Conservation (phyloP, 2,888 invertebrate genomes). For the Trachelus iudaicus region DNA sequence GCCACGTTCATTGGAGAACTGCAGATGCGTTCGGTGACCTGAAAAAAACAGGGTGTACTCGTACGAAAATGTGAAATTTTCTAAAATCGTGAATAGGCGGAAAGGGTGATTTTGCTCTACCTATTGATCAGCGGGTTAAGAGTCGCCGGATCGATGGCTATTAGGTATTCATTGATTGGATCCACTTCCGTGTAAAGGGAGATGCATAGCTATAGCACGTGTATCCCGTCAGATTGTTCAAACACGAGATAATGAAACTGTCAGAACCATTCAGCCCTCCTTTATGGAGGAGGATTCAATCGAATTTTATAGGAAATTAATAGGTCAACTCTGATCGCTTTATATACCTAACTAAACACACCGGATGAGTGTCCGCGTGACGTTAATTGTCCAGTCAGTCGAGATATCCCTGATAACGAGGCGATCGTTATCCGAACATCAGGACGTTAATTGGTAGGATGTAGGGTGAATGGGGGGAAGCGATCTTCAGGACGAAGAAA, state of each 20-base stretch:
- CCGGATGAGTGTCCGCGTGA: not conserved
- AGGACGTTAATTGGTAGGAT: not conserved
- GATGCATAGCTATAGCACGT: not conserved
- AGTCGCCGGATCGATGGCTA: not conserved
- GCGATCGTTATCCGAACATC: not conserved
- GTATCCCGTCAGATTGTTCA: not conserved
- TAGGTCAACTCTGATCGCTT: not conserved
- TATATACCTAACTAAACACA: not conserved
- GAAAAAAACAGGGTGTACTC: not conserved
- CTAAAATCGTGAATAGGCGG: not conserved
- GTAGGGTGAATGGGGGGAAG: not conserved
- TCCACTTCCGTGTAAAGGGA: not conserved
- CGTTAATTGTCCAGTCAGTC: not conserved
- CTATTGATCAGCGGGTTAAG: not conserved
- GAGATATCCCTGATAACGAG: not conserved
- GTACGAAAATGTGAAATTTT: not conserved
- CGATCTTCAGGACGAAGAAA: not conserved
- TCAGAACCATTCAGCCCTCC: not conserved
- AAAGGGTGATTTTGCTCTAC: not conserved
- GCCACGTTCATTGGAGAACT: not conserved
- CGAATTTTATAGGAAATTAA: not conserved
- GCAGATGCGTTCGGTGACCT: not conserved
- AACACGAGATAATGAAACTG: not conserved
- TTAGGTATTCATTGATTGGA: not conserved
- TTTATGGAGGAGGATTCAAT: not conserved